These are phyloP conservation scores for Nicator chloris DNA, from an alignment of 2,113 vertebrate species.

Conservation along the genomic window DNA sequence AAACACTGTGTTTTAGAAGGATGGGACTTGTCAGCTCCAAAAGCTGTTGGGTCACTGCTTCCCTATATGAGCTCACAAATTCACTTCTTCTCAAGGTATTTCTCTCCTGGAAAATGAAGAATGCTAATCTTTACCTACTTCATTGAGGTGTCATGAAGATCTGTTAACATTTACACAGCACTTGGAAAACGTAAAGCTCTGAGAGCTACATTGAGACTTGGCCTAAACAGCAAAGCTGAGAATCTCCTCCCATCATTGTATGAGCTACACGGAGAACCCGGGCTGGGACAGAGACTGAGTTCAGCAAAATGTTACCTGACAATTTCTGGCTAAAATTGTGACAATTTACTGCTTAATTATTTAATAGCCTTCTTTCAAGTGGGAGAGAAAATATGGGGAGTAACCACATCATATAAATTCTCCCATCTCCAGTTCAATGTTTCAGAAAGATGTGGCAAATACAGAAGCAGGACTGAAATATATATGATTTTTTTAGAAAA, in stretches of 20 bases:
- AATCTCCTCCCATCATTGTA: background rate
- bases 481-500: background rate
- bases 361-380: background rate
- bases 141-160: background rate
- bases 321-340: background rate
- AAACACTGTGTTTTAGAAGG: background rate
- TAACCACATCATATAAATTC: background rate
- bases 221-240: background rate
- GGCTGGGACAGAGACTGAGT: background rate
- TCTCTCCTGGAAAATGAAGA: background rate
- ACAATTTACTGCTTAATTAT: background rate
- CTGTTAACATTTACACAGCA: background rate
- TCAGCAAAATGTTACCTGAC: background rate
- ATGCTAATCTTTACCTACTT: background rate
- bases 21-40: background rate
- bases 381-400: background rate
- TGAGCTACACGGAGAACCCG: background rate
- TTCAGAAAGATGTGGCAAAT: background rate
- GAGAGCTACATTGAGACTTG: background rate
- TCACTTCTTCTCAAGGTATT: background rate
- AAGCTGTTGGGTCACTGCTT: background rate
- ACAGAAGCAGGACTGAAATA: background rate
- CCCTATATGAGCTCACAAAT: background rate
- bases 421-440: background rate
- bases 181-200: background rate